Base-by-base conservation (phyloP, 2,797 vertebrate genomes). In the Synaphobranchus kaupii region DNA sequence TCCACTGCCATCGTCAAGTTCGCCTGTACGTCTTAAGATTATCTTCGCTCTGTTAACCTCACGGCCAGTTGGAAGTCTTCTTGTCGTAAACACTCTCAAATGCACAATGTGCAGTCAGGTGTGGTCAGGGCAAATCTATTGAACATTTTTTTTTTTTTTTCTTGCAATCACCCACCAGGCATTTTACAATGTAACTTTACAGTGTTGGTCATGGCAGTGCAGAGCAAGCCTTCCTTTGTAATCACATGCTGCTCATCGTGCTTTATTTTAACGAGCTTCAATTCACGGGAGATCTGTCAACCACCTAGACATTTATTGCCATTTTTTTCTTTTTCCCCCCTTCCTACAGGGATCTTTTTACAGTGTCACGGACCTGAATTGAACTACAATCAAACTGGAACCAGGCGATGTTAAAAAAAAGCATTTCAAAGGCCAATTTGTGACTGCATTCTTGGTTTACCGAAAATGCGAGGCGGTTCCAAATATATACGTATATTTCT, bases 351-450 rank as follows among this genome's bases (percentile, higher is more conserved):
- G 88, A 87, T 15, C 34, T 17, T 56, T 83, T 93, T 93, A 92
- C 87, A 89, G 91, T 52, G 91, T 88, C 80, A 85, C 6, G 90
- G 88, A 87, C 89, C 82, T 34, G 87, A 90, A 88, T 89, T 88
- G 90, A 89, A 87, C 89, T 44, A 25, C 44, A 92, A 92, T 89
- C 92, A 90, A 94, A 94, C 89, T 81, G 85, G 85, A 92, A 86
- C 58, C 84, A 90, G 87, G 86, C 82, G 48, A 84, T 60, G 82
- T 84, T 44, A 91, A 87, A 85, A 13, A 54, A 86, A 48, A 25
- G 0, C 44, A 20, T 80, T 80, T 48, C 20, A 48, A 80, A 48
- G 20, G 39, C 22, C 17, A 48, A 44, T 25, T 63, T 63, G 20
- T 22, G 76, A 48, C 39, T 6, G 1, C 44, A 48, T 44, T 28